Conservation (phyloP, 2,797 vertebrate genomes). For the Tokudaia muenninki region DNA sequence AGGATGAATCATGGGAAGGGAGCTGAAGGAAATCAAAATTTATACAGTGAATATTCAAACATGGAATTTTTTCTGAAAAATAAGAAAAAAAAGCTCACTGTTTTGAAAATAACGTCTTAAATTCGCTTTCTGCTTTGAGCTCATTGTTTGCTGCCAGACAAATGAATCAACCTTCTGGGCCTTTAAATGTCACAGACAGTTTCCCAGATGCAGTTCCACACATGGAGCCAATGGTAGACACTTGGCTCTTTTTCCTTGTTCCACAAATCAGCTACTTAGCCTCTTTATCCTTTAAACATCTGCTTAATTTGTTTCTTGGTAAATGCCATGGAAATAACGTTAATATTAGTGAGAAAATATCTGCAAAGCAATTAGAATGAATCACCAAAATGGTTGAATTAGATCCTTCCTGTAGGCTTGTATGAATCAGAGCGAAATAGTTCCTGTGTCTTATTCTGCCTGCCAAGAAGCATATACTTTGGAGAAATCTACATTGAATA, state of each 20-base stretch:
- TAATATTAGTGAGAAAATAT: not conserved
- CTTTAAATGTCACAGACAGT: not conserved
- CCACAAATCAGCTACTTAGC: slow-evolving; percentile 14
- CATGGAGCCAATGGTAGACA: not conserved
- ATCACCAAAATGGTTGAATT: not conserved
- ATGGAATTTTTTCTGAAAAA: not conserved
- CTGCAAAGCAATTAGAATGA: slow-evolving; percentile 21
- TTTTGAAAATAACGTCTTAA: not conserved
- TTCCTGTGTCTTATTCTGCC: not conserved
- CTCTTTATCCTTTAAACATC: slow-evolving; percentile 53
- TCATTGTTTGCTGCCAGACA: not conserved
- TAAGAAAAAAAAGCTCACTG: not conserved
- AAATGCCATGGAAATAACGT: not conserved
- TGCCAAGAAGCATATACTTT: not conserved
- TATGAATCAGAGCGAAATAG: not conserved
- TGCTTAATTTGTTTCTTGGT: not conserved
- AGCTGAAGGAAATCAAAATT: not conserved
- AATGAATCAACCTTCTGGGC: not conserved
- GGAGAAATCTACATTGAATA: not conserved
- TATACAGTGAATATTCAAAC: not conserved
- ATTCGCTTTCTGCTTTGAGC: not conserved
- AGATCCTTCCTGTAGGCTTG: not conserved
- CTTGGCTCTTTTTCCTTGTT: not conserved
- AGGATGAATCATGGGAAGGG: not conserved
- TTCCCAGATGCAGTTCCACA: slow-evolving; percentile 47